A percentile compares a stretch with the other conserved stretches of the same genome.
Conservation (phyloP, 30 jellyfish, hydroid and myxozoan genomes). For the Pseudorhiza aurosa region DNA sequence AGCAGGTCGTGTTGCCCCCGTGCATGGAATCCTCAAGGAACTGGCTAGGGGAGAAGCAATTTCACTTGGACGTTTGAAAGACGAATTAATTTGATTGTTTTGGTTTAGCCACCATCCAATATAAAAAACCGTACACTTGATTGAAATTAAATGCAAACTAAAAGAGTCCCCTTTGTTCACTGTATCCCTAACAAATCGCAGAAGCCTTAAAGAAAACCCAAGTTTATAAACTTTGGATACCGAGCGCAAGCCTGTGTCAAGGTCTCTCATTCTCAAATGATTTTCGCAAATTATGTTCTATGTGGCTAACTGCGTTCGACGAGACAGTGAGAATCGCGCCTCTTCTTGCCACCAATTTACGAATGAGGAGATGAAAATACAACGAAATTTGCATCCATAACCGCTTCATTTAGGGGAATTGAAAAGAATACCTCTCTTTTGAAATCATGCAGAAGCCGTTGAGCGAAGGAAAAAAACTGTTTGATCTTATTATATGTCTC, state of each 20-base stretch:
- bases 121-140: constrained; percentile 21
- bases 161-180: constrained; percentile 14
- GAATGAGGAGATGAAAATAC: too few species aligned
- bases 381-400: too few species aligned
- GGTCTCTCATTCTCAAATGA: not conserved
- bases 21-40: not conserved
- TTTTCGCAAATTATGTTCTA: constrained; percentile 6
- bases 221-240: constrained; percentile 22
- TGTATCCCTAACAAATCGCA: constrained; percentile 24
- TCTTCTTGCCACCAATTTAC: too few species aligned
- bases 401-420: too few species aligned
- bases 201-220: constrained; percentile 4
- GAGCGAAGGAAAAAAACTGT: too few species aligned
- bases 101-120: constrained; percentile 60
- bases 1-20: constrained; percentile 18
- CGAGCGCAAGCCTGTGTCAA: not conserved
- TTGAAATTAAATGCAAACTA: constrained; percentile 43
- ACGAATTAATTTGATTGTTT: constrained; percentile 50
- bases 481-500: too few species aligned
- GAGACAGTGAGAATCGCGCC: not conserved
- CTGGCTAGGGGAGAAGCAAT: constrained; percentile 1
- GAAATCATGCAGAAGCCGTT: too few species aligned
- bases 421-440: too few species aligned
- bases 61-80: constrained; percentile 37
- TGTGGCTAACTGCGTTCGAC: not conserved